phyloP scores from a whole-genome alignment of 2,888 invertebrate species.

The Macrosiphum euphorbiae region DNA sequence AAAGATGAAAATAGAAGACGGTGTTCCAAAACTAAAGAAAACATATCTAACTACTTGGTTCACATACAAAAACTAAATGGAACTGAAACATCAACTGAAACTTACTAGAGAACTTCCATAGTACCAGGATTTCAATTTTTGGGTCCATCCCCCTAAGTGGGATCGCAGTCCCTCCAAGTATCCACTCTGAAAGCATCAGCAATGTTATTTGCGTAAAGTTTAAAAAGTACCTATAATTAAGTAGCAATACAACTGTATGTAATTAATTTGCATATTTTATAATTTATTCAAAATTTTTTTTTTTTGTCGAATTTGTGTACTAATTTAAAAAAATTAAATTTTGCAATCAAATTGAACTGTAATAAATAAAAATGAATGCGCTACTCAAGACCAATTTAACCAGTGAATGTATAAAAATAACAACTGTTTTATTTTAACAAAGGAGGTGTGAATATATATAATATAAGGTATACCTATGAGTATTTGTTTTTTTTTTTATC shows the following conservation, averaged over 20 bases:
- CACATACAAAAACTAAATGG: slow-evolving; percentile 64
- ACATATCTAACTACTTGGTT: slow-evolving; percentile 63
- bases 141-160: slow-evolving; percentile 95
- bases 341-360: slow-evolving; percentile 9
- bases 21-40: slow-evolving; percentile 63
- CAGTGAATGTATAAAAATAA: not conserved
- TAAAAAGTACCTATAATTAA: slow-evolving; percentile 55
- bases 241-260: slow-evolving; percentile 44
- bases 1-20: slow-evolving; percentile 58
- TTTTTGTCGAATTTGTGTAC: not conserved
- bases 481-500: not conserved
- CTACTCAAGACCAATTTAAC: slow-evolving; percentile 57
- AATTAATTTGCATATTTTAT: slow-evolving; percentile 25
- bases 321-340: not conserved
- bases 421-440: not conserved
- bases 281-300: not conserved
- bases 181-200: slow-evolving; percentile 81
- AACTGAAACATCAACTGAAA: slow-evolving; percentile 69
- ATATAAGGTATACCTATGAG: not conserved
- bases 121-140: slow-evolving; percentile 97
- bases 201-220: slow-evolving; percentile 57
- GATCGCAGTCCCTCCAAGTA: slow-evolving; percentile 94
- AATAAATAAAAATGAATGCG: not conserved
- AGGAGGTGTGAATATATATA: not conserved
- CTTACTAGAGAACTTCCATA: slow-evolving; percentile 98